Base-by-base conservation (phyloP, 2,888 invertebrate genomes). In the Hypsopygia costalis region DNA sequence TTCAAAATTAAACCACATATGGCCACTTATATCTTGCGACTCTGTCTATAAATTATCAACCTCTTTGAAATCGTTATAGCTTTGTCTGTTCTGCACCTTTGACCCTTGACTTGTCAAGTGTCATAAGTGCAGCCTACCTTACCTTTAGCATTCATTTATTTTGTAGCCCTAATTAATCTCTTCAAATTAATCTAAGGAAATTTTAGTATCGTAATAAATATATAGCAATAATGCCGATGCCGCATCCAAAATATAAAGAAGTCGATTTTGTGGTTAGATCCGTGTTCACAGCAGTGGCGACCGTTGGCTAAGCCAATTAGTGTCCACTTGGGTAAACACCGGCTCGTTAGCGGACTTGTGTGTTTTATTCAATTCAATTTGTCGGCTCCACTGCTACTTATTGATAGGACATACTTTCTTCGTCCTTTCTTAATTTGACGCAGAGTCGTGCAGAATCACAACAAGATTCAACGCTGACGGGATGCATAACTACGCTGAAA, bases 261-360 rank as follows among this genome's bases (percentile, higher is more conserved):
- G 34, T 16, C 16, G 16, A 16, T 27, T n/a, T 49, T 60, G 60
- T 63, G 56, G 50, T 55, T 59, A 55, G 45, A 47, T 58, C 52
- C 29, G 39, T 32, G 48, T 49, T 43, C 39, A 58, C 54, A 63
- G 59, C 65, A 60, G 63, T 62, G 79, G 70, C 80, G 82, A 81
- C 85, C 85, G 79, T 75, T 71, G 81, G 85, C 85, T 86, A 85
- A 87, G 81, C 85, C 87, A 88, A 86, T 88, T 87, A 88, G 81
- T 83, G 86, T 83, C 82, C 86, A 86, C 87, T 87, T 83, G 80
- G 82, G 86, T 81, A 86, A 88, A 88, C 85, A 88, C 71, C 72
- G 80, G 79, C 86, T 88, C 85, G 87, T 88, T 88, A 88, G 82
- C 78, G 81, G 83, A 80, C 83, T 82, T 85, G 86, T 88, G 85